Conservation (phyloP, 92 coral and sea anemone genomes). For the Paragorgia papillata region DNA sequence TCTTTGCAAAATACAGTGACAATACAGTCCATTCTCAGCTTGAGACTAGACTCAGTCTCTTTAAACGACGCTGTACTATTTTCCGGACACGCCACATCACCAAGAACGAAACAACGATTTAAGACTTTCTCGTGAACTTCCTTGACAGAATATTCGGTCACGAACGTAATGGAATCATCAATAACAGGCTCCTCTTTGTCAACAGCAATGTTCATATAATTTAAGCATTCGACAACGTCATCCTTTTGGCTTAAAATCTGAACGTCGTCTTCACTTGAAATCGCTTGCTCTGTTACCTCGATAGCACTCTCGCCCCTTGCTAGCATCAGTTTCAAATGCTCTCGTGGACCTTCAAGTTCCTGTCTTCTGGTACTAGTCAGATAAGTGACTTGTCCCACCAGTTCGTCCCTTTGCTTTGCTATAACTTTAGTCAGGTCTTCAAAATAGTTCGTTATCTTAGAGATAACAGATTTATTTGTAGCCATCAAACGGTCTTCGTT, state of each 20-base stretch:
- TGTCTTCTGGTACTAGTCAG: background rate
- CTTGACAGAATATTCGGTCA: background rate
- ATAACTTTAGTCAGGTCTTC: background rate
- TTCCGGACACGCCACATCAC: background rate
- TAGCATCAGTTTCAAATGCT: background rate
- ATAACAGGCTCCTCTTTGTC: background rate
- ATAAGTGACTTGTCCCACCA: background rate
- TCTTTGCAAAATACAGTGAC: conserved; percentile 1
- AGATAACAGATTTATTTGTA: background rate
- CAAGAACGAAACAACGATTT: background rate
- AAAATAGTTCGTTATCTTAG: background rate
- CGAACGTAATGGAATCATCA: background rate
- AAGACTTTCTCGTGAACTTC: background rate
- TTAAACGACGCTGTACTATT: background rate
- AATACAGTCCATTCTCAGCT: background rate
- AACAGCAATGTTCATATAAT: background rate
- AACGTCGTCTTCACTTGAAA: background rate
- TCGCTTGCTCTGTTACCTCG: background rate
- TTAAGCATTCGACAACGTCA: background rate
- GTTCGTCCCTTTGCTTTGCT: background rate
- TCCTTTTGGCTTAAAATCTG: background rate
- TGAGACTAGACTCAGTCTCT: background rate
- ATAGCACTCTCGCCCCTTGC: background rate
- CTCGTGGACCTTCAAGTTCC: background rate
- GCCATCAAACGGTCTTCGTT: background rate